phyloP scores from a whole-genome alignment of 2,113 vertebrate species.

The Ovis canadensis region DNA sequence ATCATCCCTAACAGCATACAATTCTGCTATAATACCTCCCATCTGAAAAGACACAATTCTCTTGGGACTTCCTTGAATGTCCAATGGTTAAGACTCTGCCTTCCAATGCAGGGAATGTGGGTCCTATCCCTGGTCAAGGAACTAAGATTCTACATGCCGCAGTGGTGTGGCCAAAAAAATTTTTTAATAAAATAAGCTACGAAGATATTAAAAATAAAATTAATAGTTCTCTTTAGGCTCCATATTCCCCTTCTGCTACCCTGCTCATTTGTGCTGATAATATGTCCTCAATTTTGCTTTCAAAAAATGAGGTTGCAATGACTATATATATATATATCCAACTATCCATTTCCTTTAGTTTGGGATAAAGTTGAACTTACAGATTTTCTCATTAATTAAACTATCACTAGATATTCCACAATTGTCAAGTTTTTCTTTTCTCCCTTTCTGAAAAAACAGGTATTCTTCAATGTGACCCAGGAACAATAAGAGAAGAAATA shows the following conservation, averaged over 20 bases:
- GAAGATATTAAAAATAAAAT: background rate
- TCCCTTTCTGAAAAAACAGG: conserved; percentile 66
- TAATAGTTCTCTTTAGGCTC: background rate
- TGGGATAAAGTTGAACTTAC: background rate
- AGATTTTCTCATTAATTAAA: background rate
- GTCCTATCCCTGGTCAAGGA: background rate
- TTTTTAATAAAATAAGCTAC: background rate
- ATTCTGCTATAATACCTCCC: background rate
- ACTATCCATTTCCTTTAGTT: background rate
- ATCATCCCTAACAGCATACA: background rate
- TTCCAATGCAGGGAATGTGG: background rate
- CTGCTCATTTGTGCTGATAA: background rate
- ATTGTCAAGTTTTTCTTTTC: background rate
- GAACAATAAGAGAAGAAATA: conserved; percentile 81
- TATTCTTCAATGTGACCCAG: conserved; percentile 85
- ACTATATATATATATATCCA: background rate
- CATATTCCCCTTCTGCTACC: background rate
- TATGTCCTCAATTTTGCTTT: background rate
- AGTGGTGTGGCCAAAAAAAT: background rate
- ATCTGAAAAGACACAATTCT: background rate
- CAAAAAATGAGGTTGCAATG: background rate
- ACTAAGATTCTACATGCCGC: background rate
- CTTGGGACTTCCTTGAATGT: background rate
- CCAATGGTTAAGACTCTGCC: background rate
- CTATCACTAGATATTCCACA: background rate